Base-by-base conservation (phyloP, 1,140 invertebrate species). In the Drosophila pruinosa region DNA sequence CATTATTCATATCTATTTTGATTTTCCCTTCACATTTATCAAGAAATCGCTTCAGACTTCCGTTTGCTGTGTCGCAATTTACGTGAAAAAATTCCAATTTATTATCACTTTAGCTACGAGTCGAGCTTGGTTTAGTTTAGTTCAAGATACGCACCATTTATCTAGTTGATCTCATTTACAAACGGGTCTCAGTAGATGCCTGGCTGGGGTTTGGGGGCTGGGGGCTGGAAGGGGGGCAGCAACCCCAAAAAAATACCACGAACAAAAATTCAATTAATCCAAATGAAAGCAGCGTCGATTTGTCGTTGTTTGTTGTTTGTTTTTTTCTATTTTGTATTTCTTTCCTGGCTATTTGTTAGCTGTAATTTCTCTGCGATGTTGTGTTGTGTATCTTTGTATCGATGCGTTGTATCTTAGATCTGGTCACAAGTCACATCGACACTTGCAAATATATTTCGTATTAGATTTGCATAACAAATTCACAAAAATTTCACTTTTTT, bases 101-200 rank as follows among this genome's bases (percentile, higher is more conserved):
- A 57, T 71, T 57, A 65, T 57, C 43, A 6, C 22, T 17, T 56
- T 28, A 70, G 26, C 43, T 41, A 26, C 17, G 38, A 52, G 7
- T 2, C 24, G 14, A 6, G 43, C 17, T 62, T 38, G 14, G 36
- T 52, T 63, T 63, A 54, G 41, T 63, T 70, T 38, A 62, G 65
- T 67, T 28, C n/a, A 72, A 81, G 81, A 85, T 85, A 85, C 81
- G 74, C 73, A 85, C 81, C 81, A 85, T 85, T 85, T 85, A 85
- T 85, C 81, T 85, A 85, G 77, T 85, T 85, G 79, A 85, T 85
- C 73, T 86, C 81, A 85, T 85, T 85, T 59, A 88, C 22, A 78
- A 86, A 74, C 77, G 52, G 73, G 73, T 81, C 81, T 75, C 73
- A 69, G 74, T 69, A 78, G 73, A 78, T 78, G 31, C 31, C 28